Conservation (phyloP, 2,888 invertebrate species). For the Tipula helvola region DNA sequence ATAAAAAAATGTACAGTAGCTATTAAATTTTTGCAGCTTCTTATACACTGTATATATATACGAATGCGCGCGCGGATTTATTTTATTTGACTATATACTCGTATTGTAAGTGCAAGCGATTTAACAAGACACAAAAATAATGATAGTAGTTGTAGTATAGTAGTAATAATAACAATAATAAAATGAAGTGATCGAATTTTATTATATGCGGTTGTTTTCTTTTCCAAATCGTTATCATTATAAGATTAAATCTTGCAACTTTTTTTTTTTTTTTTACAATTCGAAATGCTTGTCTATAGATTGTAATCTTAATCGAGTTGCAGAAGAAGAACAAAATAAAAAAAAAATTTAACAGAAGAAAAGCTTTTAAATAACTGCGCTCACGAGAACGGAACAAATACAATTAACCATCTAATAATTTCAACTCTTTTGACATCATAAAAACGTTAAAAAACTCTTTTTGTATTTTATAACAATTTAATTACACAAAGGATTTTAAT, state of each 20-base stretch:
- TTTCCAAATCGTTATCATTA: background rate
- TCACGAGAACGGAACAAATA: background rate
- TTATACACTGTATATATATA: background rate
- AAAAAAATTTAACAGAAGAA: background rate
- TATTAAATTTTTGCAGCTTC: background rate
- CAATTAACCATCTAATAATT: background rate
- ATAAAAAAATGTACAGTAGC: background rate
- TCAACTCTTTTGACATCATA: background rate
- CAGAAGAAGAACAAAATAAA: background rate
- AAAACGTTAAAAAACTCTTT: background rate
- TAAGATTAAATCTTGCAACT: background rate
- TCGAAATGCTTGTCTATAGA: background rate
- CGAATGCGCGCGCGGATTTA: too few species aligned
- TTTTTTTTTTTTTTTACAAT: background rate
- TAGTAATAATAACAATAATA: background rate
- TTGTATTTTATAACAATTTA: background rate
- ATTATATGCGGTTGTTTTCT: background rate
- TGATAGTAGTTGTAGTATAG: background rate
- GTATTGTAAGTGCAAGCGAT: background rate
- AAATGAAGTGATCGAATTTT: background rate
- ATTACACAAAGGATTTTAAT: background rate
- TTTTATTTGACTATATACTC: too few species aligned
- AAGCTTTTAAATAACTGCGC: background rate
- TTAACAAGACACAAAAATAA: background rate
- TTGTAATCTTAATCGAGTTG: background rate